Evolutionary conservation across 2,113 vertebrate genomes (phyloP).

Genomic region (Silurus asotus): DNA sequence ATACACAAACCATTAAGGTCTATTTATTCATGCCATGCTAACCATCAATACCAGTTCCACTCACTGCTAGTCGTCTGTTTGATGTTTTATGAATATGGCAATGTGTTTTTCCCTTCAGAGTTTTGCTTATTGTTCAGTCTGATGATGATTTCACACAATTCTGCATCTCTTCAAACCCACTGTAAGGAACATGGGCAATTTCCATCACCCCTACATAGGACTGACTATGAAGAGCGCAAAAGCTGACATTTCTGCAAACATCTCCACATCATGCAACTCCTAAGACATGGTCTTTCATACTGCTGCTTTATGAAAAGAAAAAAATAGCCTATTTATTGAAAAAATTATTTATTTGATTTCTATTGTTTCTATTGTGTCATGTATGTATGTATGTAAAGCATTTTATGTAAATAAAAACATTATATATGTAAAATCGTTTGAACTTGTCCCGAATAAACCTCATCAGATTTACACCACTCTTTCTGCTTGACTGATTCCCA

Average conservation of each 20-base stretch:
- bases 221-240: not conserved
- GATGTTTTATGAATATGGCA: not conserved
- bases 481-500: not conserved
- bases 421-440: conserved; percentile 52
- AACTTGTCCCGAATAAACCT: conserved; percentile 56
- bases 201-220: not conserved
- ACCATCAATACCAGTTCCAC: not conserved
- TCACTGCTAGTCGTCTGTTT: not conserved
- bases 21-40: too few relatives aligned
- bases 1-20: not conserved
- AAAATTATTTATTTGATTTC: conserved; percentile 76
- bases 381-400: conserved; percentile 64
- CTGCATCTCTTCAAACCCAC: too few relatives aligned
- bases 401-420: conserved; percentile 57
- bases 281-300: conserved; percentile 55
- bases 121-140: not conserved
- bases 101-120: not conserved
- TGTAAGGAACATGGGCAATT: conserved; percentile 1
- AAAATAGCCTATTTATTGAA: conserved; percentile 75
- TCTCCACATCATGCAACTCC: not conserved
- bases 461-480: not conserved
- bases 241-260: not conserved
- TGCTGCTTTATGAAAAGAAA: conserved; percentile 72
- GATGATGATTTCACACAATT: not conserved
- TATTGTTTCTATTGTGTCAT: conserved; percentile 58